phyloP scores from a whole-genome alignment of 2,797 vertebrate species.

The Buceros bicornis region DNA sequence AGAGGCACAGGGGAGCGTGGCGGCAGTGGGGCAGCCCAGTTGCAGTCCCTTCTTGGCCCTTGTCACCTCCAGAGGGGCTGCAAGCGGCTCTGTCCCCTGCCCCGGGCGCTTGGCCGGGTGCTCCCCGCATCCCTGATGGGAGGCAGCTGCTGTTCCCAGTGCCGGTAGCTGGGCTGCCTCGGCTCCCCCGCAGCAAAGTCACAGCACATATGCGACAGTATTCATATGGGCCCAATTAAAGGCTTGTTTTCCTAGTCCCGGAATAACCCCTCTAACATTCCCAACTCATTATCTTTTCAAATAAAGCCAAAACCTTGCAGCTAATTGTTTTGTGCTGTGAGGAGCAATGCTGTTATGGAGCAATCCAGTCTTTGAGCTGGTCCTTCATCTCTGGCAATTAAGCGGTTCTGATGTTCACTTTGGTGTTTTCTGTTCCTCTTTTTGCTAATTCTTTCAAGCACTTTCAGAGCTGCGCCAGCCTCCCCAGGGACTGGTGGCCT shows the following conservation, averaged over 20 bases:
- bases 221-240: conserved; percentile 83
- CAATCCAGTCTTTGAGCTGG: conserved; percentile 36
- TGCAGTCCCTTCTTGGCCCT: background rate
- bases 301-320: conserved; percentile 69
- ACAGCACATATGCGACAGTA: conserved; percentile 16
- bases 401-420: conserved; percentile 59
- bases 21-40: accelerated
- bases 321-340: conserved; percentile 62
- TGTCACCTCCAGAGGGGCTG: background rate
- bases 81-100: background rate
- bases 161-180: conserved; percentile 30
- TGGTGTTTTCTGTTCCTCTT: conserved; percentile 44
- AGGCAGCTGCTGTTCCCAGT: conserved; percentile 36
- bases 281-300: conserved; percentile 58
- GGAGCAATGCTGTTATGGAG: conserved; percentile 32
- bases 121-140: background rate
- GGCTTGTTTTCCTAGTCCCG: conserved; percentile 78
- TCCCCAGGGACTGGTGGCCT: background rate
- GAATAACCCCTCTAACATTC: conserved; percentile 73
- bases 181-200: conserved; percentile 26
- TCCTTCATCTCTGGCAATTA: conserved; percentile 64
- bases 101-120: background rate
- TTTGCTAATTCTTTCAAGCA: conserved; percentile 45
- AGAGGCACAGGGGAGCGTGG: background rate
- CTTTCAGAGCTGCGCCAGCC: background rate